Evolutionary conservation across 2,888 invertebrate genomes (phyloP).

Genomic region (Lithophane leautieri): DNA sequence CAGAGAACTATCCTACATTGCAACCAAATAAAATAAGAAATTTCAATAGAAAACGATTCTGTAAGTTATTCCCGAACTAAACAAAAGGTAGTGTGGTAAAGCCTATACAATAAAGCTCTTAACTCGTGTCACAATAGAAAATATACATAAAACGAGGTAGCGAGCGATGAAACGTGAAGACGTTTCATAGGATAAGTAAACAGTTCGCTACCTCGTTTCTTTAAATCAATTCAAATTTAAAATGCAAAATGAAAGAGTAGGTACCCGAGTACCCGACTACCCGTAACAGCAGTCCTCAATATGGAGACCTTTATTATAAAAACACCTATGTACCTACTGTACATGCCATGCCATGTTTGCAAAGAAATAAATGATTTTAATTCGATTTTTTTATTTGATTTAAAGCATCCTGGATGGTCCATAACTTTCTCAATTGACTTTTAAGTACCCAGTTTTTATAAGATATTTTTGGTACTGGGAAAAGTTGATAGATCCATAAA

Average conservation of each 20-base stretch:
- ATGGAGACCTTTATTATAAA: no score
- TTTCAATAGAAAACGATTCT: constrained; percentile 10
- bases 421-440: constrained; percentile 17
- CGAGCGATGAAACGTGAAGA: constrained; percentile 8
- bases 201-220: no score
- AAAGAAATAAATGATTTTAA: no score
- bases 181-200: no score
- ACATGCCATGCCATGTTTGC: no score
- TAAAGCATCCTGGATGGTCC: background rate
- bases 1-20: background rate
- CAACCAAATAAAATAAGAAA: constrained; percentile 19
- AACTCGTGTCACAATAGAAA: constrained; percentile 24
- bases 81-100: constrained; percentile 2
- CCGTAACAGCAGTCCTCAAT: no score
- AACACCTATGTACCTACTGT: no score
- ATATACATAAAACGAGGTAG: constrained; percentile 28
- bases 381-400: no score
- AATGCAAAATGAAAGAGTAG: constrained; percentile 23
- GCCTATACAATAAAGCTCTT: constrained; percentile 15
- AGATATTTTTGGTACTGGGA: no score
- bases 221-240: background rate
- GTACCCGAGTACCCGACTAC: no score
- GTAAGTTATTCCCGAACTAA: constrained; percentile 5
- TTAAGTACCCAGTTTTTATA: background rate
- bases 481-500: background rate